Evolutionary conservation across 2,113 vertebrate genomes (phyloP).

Genomic region (Nymphicus hollandicus): DNA sequence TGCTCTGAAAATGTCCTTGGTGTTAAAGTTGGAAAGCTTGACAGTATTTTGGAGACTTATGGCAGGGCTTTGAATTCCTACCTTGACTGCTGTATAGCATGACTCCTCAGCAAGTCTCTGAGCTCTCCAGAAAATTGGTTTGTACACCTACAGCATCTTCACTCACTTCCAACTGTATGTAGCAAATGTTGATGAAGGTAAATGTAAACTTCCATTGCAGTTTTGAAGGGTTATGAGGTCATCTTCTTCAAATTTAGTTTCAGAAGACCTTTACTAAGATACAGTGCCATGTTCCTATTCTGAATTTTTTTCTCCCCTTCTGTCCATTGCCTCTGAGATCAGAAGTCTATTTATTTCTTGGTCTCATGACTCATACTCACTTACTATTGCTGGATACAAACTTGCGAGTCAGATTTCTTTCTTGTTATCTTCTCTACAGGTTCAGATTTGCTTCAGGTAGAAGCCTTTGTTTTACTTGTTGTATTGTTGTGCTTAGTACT

Average conservation of each 20-base stretch:
- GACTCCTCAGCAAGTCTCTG: not conserved
- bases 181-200: not conserved
- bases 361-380: not conserved
- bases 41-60: not conserved
- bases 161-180: not conserved
- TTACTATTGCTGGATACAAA: not conserved
- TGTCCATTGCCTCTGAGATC: not conserved
- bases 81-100: not conserved
- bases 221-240: not conserved
- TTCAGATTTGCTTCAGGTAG: not conserved
- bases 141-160: not conserved
- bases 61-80: not conserved
- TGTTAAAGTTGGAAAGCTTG: not conserved
- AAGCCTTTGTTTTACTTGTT: not conserved
- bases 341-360: not conserved
- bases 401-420: not conserved
- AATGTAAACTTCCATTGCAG: not conserved
- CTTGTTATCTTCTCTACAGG: not conserved
- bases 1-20: not conserved
- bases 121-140: not conserved
- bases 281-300: not conserved
- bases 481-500: not conserved
- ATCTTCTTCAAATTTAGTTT: not conserved
- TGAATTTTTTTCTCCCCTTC: not conserved
- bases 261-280: not conserved